Evolutionary conservation across 92 coral and sea anemone species (phyloP).

Genomic region (Bergia puertoricense): DNA sequence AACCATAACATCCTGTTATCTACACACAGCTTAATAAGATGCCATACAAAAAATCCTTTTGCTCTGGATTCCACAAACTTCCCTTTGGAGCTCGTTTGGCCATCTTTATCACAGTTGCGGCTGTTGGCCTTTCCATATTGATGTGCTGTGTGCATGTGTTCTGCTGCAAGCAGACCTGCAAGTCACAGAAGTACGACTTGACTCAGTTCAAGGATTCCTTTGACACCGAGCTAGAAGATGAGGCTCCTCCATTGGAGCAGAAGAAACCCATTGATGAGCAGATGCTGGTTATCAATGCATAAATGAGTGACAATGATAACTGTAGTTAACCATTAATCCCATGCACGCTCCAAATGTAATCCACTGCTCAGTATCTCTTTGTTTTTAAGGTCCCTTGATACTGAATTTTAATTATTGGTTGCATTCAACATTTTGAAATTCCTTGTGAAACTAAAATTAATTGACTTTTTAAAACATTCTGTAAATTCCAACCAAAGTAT

Average conservation of each 20-base stretch:
- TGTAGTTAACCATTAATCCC: neutral
- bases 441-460: neutral
- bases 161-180: conserved; percentile 83
- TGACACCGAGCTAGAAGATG: conserved; percentile 82
- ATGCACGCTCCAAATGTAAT: neutral
- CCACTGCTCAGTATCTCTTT: neutral
- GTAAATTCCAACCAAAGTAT: neutral
- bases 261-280: conserved; percentile 89
- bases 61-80: conserved; percentile 84
- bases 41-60: conserved; percentile 61
- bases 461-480: neutral
- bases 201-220: conserved; percentile 77
- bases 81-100: conserved; percentile 96
- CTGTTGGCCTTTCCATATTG: conserved; percentile 69
- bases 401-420: neutral
- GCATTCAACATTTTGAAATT: neutral
- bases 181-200: conserved; percentile 72
- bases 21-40: neutral
- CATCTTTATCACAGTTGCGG: conserved; percentile 68
- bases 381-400: neutral
- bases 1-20: conserved; percentile 1
- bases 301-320: neutral
- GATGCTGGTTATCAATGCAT: conserved; percentile 82
- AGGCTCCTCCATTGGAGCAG: conserved; percentile 92
- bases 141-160: conserved; percentile 85